Evolutionary conservation across 2,113 vertebrate species (phyloP), one percentile per base, ranked within the genome.

Genomic region (Mungos mungo): DNA sequence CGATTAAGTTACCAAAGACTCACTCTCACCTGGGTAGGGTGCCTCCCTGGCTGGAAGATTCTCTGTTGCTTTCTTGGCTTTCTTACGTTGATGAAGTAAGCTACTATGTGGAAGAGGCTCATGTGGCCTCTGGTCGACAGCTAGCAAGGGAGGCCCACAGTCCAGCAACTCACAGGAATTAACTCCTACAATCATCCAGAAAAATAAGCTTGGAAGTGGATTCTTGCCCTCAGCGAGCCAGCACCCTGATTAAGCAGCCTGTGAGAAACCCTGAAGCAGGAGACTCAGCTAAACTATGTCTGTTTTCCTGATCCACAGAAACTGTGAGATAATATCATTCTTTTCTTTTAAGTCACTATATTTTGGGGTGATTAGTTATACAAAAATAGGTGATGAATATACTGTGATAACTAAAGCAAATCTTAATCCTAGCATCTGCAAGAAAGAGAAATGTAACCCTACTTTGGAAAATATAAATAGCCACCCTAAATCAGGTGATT

Each of bases 391-490:
- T 87, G 69, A 88, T n/a, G 77, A 69, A 84, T 41, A 65, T 41
- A 60, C 18, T 81, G 8, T 82, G 77, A 81, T 97, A 97, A 97
- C 76, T 76, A 41, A 50, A 90, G 57, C 69, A 97, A 93, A 92
- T 93, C 60, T 68, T 88, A 82, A 76, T 88, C 52, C 80, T 96
- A 91, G 84, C 89, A 92, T 86, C 19, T 91, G 16, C 33, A 89
- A 98, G 81, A 97, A 97, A 97, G 91, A 74, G 63, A 95, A 97
- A 74, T 90, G 47, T 11, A 82, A 96, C 38, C 68, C 71, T 96
- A n/a, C 60, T 23, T 82, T 97, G 16, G 60, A 84, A 96, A 95
- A 89, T 54, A n/a, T 27, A 45, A 79, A 74, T 69, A 72, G n/a
- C 47, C 13, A 65, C 7, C 52, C 25, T 66, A 60, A 83, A 86